Conservation (phyloP, 2,888 invertebrate species). For the Dysmachus trigonus region DNA sequence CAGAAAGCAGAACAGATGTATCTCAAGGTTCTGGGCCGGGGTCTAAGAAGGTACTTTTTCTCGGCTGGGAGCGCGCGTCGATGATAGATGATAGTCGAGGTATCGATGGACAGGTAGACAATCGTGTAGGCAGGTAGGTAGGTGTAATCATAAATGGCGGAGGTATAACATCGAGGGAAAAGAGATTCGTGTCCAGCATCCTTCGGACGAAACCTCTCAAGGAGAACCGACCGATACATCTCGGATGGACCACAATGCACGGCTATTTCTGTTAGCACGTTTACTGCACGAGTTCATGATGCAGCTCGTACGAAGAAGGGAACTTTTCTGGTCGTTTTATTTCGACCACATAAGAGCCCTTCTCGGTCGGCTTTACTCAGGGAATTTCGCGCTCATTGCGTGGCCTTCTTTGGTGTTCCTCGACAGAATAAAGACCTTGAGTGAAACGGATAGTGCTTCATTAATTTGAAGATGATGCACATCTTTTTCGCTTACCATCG, state of each 20-base stretch:
- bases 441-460: neutral
- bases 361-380: neutral
- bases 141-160: constrained; percentile 32
- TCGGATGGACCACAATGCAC: neutral
- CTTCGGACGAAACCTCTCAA: neutral
- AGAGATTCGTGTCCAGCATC: constrained; percentile 8
- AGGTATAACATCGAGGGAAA: neutral
- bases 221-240: neutral
- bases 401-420: constrained; percentile 5
- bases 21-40: neutral
- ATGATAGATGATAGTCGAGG: constrained; percentile 13
- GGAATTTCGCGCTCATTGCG: neutral
- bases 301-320: neutral
- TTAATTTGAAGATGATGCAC: neutral
- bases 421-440: neutral
- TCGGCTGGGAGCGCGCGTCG: neutral
- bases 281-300: constrained; percentile 17
- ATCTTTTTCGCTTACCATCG: neutral
- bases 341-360: neutral
- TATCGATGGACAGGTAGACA: constrained; percentile 16
- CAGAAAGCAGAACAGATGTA: constrained; percentile 5
- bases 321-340: neutral
- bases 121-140: neutral
- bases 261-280: constrained; percentile 37
- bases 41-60: neutral